phyloP scores from a whole-genome alignment of 2,113 vertebrate species.

The Pampusana beccarii region DNA sequence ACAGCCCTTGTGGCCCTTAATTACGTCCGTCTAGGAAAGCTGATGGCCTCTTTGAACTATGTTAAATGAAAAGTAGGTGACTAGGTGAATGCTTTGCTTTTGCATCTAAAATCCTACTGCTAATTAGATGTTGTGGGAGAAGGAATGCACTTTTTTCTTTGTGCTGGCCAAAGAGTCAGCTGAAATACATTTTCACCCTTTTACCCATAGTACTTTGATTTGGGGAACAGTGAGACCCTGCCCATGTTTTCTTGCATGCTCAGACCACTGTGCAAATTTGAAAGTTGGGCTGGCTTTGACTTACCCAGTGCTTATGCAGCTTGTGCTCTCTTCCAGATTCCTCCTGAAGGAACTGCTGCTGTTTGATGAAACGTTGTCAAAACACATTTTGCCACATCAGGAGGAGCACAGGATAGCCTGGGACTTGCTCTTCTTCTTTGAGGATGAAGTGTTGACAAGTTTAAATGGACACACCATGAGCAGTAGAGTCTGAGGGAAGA shows the following conservation, averaged over 20 bases:
- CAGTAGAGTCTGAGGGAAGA: background rate
- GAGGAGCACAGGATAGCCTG: background rate
- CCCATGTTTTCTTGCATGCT: fast-evolving
- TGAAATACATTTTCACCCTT: background rate
- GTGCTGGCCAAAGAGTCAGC: background rate
- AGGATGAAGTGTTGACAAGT: background rate
- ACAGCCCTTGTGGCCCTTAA: background rate
- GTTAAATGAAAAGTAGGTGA: background rate
- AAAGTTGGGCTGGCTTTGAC: background rate
- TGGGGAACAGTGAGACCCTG: background rate
- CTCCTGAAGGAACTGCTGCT: background rate
- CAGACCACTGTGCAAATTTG: background rate
- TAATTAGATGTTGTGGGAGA: background rate
- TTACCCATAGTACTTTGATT: background rate
- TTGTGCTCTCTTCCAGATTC: slow-evolving; percentile 19
- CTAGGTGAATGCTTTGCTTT: background rate
- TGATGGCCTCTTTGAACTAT: background rate
- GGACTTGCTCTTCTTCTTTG: background rate
- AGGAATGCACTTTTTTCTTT: background rate
- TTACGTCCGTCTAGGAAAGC: background rate
- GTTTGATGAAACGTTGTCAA: background rate
- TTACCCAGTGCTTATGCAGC: background rate
- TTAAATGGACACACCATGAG: background rate
- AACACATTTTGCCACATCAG: background rate
- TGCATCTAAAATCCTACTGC: background rate